Conservation (phyloP, 2,797 vertebrate species). For the Bufotes viridis region DNA sequence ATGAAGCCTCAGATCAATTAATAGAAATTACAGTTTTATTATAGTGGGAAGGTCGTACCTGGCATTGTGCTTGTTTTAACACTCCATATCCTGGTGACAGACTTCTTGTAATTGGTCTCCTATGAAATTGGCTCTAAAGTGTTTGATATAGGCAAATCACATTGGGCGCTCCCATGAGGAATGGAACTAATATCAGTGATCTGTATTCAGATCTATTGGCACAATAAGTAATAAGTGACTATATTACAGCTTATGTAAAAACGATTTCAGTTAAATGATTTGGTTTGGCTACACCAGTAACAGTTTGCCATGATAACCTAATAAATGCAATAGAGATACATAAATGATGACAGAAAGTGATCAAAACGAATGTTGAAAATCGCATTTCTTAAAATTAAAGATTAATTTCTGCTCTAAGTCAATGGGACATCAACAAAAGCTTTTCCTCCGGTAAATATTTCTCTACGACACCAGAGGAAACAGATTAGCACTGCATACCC, state of each 20-base stretch:
- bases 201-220: background rate
- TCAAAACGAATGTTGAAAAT: conserved; percentile 20
- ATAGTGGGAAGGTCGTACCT: too few relatives aligned
- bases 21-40: too few relatives aligned
- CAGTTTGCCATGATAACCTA: background rate
- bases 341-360: conserved; percentile 6
- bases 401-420: conserved; percentile 24
- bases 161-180: background rate
- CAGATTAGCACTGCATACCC: conserved; percentile 17
- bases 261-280: background rate
- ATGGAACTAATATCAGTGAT: background rate
- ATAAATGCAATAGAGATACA: background rate
- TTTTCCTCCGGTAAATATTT: conserved; percentile 38
- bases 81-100: too few relatives aligned
- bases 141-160: background rate
- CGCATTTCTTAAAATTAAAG: conserved; percentile 28
- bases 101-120: background rate
- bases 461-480: conserved; percentile 6
- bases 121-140: background rate
- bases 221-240: background rate
- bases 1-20: too few relatives aligned
- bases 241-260: background rate
- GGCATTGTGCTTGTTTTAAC: too few relatives aligned
- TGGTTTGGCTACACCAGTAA: background rate
- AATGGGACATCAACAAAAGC: conserved; percentile 28